Base-by-base conservation (phyloP, 1,140 invertebrate species). In the Calosoma granatense region DNA sequence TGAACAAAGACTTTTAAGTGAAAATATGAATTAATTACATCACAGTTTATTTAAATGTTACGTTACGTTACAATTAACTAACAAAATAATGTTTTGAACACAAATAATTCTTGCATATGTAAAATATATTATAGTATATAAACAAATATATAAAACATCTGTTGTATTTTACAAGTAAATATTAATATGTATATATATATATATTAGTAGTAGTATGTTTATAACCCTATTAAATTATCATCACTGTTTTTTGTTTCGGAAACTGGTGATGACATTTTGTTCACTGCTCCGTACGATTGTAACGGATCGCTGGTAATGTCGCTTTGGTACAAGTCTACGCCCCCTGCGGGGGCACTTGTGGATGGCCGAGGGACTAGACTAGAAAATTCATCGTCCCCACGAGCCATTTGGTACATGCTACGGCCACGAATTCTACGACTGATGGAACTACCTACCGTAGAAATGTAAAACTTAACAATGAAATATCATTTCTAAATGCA, bases 341-440 rank as follows among this genome's bases (percentile, higher is more conserved):
- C 3, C 4, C 26, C 14, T 6, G 56, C 47, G 20, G 63, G 63
- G 1, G 57, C 63, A 53, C 61, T 63, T 1, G 61, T 39, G 3
- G 63, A 54, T 55, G 59, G 55, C 21, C 55, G 57, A 9, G 60
- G 36, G 11, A 64, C 56, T 20, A 64, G 56, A 52, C 56, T 62
- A 1, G 63, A 53, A 12, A 41, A 63, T 53, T 70, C 69, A 59
- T 81, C 78, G 59, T 75, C 80, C 0, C 84, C 81, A 63, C 83
- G 77, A 1, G 85, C 69, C 64, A 86, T 80, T 47, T 83, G 83
- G 70, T 87, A 88, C 65, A 80, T 81, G 54, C 78, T 81, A 56
- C 84, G 82, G 36, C 86, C 85, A 56, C 86, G 78, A 59, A 88
- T 80, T 56, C 83, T 74, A 53, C 86, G 76, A 66, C 84, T 88